Evolutionary conservation across 2,797 vertebrate species (phyloP).

Genomic region (Galagoides demidoff): DNA sequence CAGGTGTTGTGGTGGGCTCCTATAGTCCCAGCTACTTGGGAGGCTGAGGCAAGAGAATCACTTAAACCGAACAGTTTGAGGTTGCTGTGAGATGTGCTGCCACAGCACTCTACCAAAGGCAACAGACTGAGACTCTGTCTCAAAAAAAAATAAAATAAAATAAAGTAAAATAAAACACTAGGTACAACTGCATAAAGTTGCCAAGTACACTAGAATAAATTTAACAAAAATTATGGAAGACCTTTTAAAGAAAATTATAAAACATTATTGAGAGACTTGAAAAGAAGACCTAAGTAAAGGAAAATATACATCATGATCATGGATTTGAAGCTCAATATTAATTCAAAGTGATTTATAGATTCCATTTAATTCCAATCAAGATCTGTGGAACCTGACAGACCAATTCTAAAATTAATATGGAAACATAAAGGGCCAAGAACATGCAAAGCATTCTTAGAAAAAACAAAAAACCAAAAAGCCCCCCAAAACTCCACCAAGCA

Average conservation of each 20-base stretch:
- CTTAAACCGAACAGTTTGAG: too few relatives aligned
- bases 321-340: neutral
- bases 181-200: neutral
- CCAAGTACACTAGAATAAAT: neutral
- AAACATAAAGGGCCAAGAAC: neutral
- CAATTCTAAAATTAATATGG: neutral
- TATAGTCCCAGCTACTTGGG: too few relatives aligned
- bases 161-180: neutral
- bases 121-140: too few relatives aligned
- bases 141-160: neutral
- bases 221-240: neutral
- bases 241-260: neutral
- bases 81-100: too few relatives aligned
- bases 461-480: neutral
- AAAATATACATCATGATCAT: neutral
- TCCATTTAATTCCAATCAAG: neutral
- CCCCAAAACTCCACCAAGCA: neutral
- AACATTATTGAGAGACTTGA: neutral
- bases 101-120: too few relatives aligned
- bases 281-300: neutral
- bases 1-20: too few relatives aligned
- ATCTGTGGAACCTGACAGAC: neutral
- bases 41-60: too few relatives aligned
- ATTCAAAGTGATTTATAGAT: slow-evolving; percentile 4
- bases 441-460: neutral